A percentile compares a stretch with the other conserved stretches of the same genome.
These are phyloP conservation scores for Pecten maximus DNA, from an alignment of 2,888 invertebrate species.

Conservation along the genomic window DNA sequence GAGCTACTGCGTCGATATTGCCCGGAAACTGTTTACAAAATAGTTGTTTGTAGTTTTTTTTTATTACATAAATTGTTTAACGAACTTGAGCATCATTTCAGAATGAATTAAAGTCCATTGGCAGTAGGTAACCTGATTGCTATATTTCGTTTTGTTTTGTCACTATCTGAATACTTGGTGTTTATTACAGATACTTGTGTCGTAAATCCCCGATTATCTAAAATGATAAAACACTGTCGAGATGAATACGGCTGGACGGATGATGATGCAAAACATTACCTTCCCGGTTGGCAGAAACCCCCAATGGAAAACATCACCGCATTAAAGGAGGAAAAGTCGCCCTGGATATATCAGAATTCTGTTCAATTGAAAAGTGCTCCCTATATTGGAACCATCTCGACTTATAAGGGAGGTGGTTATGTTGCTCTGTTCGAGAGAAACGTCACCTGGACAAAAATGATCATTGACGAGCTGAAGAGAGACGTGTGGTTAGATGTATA, in stretches of 20 bases:
- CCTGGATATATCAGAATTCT: conserved; percentile 82
- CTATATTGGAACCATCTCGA: conserved; percentile 81
- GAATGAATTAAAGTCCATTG: too few relatives aligned
- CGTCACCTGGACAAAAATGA: conserved; percentile 73
- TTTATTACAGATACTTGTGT: conserved; percentile 76
- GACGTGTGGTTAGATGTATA: conserved; percentile 83
- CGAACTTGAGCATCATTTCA: too few relatives aligned
- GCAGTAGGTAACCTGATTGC: too few relatives aligned
- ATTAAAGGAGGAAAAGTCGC: conserved; percentile 64
- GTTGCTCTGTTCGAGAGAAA: conserved; percentile 77
- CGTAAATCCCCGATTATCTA: conserved; percentile 68
- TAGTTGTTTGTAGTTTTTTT: too few relatives aligned
- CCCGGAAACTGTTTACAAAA: too few relatives aligned
- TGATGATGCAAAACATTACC: conserved; percentile 80
- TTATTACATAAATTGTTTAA: too few relatives aligned
- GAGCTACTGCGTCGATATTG: too few relatives aligned
- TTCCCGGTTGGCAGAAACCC: conserved; percentile 73
- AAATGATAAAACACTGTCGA: conserved; percentile 78
- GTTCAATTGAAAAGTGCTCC: conserved; percentile 82
- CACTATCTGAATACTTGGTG: too few relatives aligned
- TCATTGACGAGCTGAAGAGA: conserved; percentile 78
- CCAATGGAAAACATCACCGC: conserved; percentile 64
- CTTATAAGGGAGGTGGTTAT: conserved; percentile 82
- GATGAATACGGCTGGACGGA: conserved; percentile 80
- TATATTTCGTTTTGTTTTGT: too few relatives aligned